Conservation (phyloP, 2,888 invertebrate genomes). For the Scaptodrosophila latifasciaeformis region DNA sequence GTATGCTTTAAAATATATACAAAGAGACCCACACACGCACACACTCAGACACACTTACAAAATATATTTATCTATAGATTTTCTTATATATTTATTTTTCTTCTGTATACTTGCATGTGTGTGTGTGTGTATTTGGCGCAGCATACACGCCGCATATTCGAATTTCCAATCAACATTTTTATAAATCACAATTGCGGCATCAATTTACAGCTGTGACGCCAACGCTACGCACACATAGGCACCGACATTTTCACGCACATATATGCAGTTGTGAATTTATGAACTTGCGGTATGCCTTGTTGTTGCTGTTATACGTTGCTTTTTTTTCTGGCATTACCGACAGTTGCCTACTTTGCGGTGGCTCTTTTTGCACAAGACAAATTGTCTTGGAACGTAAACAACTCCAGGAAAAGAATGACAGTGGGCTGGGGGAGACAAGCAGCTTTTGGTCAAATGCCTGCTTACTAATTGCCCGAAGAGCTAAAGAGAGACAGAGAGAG, state of each 20-base stretch:
- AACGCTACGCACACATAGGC: constrained; percentile 5
- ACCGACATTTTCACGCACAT: constrained; percentile 8
- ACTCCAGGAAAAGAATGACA: too few species aligned
- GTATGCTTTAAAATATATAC: constrained; percentile 26
- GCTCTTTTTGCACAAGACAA: constrained; percentile 45
- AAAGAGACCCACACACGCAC: neutral
- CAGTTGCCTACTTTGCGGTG: constrained; percentile 53
- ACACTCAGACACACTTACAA: too few species aligned
- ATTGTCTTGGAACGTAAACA: constrained; percentile 59
- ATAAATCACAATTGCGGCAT: constrained; percentile 42
- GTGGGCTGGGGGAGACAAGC: too few species aligned
- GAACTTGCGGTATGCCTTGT: constrained; percentile 1
- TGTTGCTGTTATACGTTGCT: constrained; percentile 25
- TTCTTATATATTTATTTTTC: neutral
- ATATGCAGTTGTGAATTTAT: neutral
- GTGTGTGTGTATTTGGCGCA: neutral
- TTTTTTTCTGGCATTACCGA: neutral
- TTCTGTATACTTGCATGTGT: constrained; percentile 7
- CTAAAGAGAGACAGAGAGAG: constrained; percentile 1
- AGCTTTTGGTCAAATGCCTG: too few species aligned
- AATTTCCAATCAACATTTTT: constrained; percentile 47
- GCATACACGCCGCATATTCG: constrained; percentile 7
- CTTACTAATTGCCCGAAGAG: constrained; percentile 50
- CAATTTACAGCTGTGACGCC: constrained; percentile 40
- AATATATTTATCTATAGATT: neutral